Evolutionary conservation across 2,797 vertebrate genomes (phyloP).

Genomic region (Peromyscus aztecus): DNA sequence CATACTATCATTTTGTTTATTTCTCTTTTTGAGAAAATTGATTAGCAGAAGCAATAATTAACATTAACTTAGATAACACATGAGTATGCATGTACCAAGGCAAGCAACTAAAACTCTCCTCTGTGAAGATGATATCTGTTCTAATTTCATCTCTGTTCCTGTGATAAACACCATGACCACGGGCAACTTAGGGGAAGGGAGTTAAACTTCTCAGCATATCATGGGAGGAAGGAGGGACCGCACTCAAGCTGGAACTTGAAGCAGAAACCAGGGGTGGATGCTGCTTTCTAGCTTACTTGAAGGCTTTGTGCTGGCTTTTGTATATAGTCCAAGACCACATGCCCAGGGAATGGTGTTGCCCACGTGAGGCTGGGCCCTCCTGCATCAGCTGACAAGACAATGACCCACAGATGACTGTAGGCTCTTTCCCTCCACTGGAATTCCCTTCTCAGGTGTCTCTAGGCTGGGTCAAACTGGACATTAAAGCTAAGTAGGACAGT

Average conservation of each 20-base stretch:
- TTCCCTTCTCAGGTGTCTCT: background rate
- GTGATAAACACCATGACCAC: background rate
- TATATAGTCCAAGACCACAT: background rate
- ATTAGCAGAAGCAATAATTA: conserved; percentile 16
- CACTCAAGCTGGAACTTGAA: background rate
- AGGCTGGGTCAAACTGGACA: background rate
- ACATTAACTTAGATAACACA: conserved; percentile 29
- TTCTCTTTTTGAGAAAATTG: conserved; percentile 44
- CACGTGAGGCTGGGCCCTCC: background rate
- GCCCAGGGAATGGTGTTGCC: background rate
- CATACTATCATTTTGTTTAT: background rate
- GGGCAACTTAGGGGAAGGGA: background rate
- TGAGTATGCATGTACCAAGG: background rate
- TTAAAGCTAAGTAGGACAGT: background rate
- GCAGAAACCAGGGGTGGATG: background rate
- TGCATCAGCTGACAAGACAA: background rate
- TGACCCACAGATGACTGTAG: background rate
- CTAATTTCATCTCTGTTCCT: background rate
- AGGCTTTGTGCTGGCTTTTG: background rate
- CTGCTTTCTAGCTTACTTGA: background rate
- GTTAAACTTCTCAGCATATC: background rate
- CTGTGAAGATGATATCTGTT: background rate
- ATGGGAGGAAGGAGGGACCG: background rate
- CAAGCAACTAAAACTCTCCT: conserved; percentile 11
- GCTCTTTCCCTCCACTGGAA: background rate